These are phyloP conservation scores for Pimephales promelas DNA, from an alignment of 2,113 vertebrate species.

Conservation along the genomic window DNA sequence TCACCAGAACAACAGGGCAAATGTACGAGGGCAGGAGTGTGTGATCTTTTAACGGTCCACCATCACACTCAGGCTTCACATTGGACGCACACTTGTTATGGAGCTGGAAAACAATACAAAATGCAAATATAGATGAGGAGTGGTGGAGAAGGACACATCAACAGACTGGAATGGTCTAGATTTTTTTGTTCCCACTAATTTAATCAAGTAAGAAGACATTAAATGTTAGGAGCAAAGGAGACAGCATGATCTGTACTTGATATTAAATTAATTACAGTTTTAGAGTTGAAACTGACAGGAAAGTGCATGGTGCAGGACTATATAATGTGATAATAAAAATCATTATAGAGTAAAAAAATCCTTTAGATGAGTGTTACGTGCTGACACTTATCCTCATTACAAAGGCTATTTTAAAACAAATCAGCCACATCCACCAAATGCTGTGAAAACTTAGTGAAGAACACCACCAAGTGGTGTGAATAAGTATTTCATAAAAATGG, in stretches of 20 bases:
- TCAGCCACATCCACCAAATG: not conserved
- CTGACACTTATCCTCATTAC: constrained; percentile 33
- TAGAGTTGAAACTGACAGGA: constrained; percentile 25
- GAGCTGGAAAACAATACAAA: constrained; percentile 73
- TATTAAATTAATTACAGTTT: not conserved
- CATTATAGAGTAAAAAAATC: not conserved
- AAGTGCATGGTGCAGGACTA: constrained; percentile 1
- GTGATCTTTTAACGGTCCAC: constrained; percentile 91
- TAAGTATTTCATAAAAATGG: constrained; percentile 14
- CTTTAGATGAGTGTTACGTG: constrained; percentile 12
- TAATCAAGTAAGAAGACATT: not conserved
- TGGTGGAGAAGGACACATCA: constrained; percentile 17
- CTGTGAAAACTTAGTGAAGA: constrained; percentile 7
- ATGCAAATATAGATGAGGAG: constrained; percentile 15
- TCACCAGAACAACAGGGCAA: constrained; percentile 95
- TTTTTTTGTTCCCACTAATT: not conserved
- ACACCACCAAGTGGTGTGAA: constrained; percentile 40
- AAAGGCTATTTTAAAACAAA: not conserved
- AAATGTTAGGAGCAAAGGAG: not conserved
- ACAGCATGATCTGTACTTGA: not conserved
- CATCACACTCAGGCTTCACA: constrained; percentile 93
- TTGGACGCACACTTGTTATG: constrained; percentile 97
- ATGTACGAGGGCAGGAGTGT: constrained; percentile 92
- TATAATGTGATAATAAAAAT: constrained; percentile 28
- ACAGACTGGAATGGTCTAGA: not conserved